These are phyloP conservation scores for Orycteropus afer DNA, from an alignment of 2,113 vertebrate genomes.

Conservation along the genomic window DNA sequence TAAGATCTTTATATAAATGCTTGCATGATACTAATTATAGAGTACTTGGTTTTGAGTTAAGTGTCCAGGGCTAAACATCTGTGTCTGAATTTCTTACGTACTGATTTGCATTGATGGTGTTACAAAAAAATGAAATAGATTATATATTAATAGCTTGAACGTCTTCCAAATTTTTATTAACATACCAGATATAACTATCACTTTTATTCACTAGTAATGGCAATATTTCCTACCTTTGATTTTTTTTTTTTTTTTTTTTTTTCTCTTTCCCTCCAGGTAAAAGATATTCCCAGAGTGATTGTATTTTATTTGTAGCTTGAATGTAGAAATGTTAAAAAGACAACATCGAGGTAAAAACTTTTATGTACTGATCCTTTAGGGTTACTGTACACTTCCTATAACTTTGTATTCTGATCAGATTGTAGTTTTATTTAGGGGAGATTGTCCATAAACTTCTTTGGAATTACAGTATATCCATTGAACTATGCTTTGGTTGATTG, in stretches of 20 bases:
- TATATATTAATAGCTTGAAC: not conserved
- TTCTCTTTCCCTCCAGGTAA: not conserved
- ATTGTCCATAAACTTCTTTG: conserved; percentile 6
- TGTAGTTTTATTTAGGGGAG: not conserved
- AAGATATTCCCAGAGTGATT: not conserved
- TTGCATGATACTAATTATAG: not conserved
- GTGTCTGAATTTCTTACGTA: not conserved
- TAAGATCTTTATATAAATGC: not conserved
- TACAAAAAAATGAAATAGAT: not conserved
- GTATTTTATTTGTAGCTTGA: not conserved
- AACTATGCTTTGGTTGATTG: not conserved
- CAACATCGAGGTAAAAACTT: not conserved
- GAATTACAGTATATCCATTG: not conserved
- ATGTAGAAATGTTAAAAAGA: conserved; percentile 15
- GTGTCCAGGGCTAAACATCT: not conserved
- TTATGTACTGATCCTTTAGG: not conserved
- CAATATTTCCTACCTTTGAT: not conserved
- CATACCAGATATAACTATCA: not conserved
- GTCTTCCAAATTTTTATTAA: conserved; percentile 20
- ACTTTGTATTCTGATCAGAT: conserved; percentile 21
- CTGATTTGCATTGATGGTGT: not conserved
- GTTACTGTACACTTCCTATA: not conserved
- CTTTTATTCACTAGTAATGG: not conserved
- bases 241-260: not conserved
- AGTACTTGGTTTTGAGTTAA: not conserved